These are phyloP conservation scores for Thamnaconus septentrionalis DNA, from an alignment of 2,113 vertebrate species.

Conservation along the genomic window DNA sequence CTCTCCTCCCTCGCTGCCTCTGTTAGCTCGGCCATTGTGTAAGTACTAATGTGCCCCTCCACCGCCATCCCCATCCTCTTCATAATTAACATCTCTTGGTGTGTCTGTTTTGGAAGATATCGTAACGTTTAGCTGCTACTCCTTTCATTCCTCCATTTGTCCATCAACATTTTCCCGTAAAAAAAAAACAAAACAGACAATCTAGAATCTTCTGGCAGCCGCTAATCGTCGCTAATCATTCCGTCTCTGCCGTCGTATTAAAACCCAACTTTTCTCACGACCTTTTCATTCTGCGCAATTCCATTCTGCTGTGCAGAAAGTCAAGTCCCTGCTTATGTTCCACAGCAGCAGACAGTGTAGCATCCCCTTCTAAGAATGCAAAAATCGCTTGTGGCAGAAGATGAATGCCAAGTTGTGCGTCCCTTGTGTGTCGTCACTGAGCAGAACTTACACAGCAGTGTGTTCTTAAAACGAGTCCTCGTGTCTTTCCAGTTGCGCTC, in stretches of 20 bases:
- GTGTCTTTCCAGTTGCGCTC: constrained; percentile 84
- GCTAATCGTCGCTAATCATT: not conserved
- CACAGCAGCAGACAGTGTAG: no score
- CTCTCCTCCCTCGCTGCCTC: constrained; percentile 79
- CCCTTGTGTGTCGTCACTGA: no score
- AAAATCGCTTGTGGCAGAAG: no score
- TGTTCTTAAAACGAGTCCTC: not conserved
- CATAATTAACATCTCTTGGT: constrained; percentile 24
- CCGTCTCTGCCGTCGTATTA: no score
- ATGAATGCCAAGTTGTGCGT: no score
- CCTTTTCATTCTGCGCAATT: no score
- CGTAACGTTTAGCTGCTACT: constrained; percentile 30
- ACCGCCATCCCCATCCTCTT: constrained; percentile 20
- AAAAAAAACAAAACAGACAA: constrained; percentile 2
- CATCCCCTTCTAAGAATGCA: no score
- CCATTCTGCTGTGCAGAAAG: no score
- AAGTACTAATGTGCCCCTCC: constrained; percentile 77
- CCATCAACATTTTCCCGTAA: not conserved
- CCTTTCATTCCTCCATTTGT: not conserved
- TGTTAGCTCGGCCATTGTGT: constrained; percentile 98
- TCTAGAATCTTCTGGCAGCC: not conserved
- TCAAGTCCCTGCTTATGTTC: no score
- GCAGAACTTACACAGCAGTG: no score
- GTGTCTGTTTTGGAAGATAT: constrained; percentile 33
- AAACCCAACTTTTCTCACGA: no score